phyloP scores from a whole-genome alignment of 2,797 vertebrate species.

The Pteronotus mesoamericanus region DNA sequence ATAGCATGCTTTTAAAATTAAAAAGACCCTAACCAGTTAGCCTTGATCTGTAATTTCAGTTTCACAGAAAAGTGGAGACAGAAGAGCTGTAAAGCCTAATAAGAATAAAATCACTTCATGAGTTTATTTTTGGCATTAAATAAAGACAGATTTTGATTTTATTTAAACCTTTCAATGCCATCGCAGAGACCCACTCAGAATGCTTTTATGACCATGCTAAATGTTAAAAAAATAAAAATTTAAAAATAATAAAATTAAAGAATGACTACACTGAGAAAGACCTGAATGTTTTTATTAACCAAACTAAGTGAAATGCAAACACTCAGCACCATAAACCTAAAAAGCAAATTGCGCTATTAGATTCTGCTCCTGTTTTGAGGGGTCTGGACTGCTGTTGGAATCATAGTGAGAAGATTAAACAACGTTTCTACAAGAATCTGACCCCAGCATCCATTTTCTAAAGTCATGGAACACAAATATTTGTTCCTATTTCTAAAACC shows the following conservation, averaged over 20 bases:
- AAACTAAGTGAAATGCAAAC: constrained; percentile 8
- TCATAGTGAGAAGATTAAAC: background rate
- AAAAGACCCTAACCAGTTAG: background rate
- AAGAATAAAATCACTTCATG: background rate
- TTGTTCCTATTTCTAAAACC: background rate
- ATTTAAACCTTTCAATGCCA: background rate
- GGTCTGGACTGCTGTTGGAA: background rate
- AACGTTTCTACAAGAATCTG: background rate
- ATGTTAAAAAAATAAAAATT: background rate
- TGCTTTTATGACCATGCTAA: background rate
- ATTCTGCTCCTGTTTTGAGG: background rate
- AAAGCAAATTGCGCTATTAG: background rate
- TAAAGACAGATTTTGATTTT: constrained; percentile 22
- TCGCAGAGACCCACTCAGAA: background rate
- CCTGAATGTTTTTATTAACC: background rate
- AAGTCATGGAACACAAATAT: background rate
- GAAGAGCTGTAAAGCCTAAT: background rate
- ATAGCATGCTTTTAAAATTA: background rate
- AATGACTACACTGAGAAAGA: background rate
- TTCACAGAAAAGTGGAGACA: background rate
- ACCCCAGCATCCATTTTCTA: background rate
- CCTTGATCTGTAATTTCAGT: constrained; percentile 4
- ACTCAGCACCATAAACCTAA: background rate
- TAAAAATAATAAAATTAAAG: background rate
- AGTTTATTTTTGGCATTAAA: constrained; percentile 21